phyloP scores from a whole-genome alignment of 2,797 vertebrate genomes.

The Lophotriccus pileatus region DNA sequence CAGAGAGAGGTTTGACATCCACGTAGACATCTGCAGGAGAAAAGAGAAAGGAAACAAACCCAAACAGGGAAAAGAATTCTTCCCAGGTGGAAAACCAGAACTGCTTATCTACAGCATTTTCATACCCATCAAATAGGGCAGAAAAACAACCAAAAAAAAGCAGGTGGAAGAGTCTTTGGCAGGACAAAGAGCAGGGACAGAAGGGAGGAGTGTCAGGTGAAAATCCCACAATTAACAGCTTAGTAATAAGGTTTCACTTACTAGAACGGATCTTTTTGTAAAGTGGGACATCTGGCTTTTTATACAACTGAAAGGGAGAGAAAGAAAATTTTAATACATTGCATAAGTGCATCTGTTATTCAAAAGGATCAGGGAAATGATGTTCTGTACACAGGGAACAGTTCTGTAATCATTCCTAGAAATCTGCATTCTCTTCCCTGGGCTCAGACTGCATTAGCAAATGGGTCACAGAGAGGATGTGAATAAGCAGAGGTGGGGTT shows the following conservation, averaged over 20 bases:
- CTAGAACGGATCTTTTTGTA: conserved; percentile 85
- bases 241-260: conserved; percentile 68
- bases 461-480: background rate
- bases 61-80: background rate
- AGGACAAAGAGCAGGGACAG: background rate
- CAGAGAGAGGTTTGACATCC: conserved; percentile 97
- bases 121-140: background rate
- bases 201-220: background rate
- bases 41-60: background rate
- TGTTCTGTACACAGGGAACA: background rate
- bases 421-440: background rate
- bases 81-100: background rate
- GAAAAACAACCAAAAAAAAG: background rate
- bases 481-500: background rate
- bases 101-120: background rate
- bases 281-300: conserved; percentile 83
- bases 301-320: conserved; percentile 76
- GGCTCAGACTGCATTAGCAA: background rate
- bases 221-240: background rate
- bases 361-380: background rate
- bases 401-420: background rate
- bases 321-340: conserved; percentile 40
- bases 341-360: conserved; percentile 8
- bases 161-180: background rate
- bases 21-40: conserved; percentile 88